These are phyloP conservation scores for Siniperca obscura DNA, from an alignment of 2,797 vertebrate genomes.

Conservation along the genomic window DNA sequence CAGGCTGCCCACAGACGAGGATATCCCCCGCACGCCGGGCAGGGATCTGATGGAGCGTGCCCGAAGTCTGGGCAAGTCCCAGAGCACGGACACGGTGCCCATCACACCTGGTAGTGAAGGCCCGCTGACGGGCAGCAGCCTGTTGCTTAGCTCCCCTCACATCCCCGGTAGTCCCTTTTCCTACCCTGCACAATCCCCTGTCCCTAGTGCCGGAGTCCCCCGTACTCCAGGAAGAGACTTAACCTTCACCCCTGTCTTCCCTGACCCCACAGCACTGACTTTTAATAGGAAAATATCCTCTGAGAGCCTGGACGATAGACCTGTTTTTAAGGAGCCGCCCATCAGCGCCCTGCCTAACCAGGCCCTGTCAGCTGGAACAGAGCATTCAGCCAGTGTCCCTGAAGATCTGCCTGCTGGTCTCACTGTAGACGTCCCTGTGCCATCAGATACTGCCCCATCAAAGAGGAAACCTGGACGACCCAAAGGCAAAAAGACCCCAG, in stretches of 20 bases:
- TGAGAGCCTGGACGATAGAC: slow-evolving; percentile 88
- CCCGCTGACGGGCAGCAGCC: slow-evolving; percentile 89
- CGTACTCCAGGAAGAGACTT: slow-evolving; percentile 96
- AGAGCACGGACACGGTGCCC: slow-evolving; percentile 93
- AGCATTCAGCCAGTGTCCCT: slow-evolving; percentile 73
- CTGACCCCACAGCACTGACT: slow-evolving; percentile 88
- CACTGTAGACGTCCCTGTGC: slow-evolving; percentile 72
- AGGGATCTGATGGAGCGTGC: slow-evolving; percentile 89
- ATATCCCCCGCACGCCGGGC: slow-evolving; percentile 92
- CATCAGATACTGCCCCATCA: slow-evolving; percentile 81
- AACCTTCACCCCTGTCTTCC: slow-evolving; percentile 95
- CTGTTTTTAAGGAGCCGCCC: slow-evolving; percentile 89
- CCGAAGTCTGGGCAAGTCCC: slow-evolving; percentile 89
- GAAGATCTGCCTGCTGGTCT: slow-evolving; percentile 72
- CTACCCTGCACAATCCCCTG: slow-evolving; percentile 94
- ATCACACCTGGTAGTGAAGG: slow-evolving; percentile 91
- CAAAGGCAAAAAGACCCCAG: slow-evolving; percentile 82
- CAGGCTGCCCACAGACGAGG: slow-evolving; percentile 90
- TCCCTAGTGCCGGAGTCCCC: slow-evolving; percentile 91
- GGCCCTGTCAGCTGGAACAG: slow-evolving; percentile 75
- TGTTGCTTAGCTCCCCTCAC: slow-evolving; percentile 92
- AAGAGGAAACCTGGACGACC: slow-evolving; percentile 92
- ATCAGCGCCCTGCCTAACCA: slow-evolving; percentile 82
- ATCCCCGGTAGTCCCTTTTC: slow-evolving; percentile 95
- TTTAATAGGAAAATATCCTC: slow-evolving; percentile 89